Base-by-base conservation (phyloP, 1,140 invertebrate species). In the Mya arenaria region DNA sequence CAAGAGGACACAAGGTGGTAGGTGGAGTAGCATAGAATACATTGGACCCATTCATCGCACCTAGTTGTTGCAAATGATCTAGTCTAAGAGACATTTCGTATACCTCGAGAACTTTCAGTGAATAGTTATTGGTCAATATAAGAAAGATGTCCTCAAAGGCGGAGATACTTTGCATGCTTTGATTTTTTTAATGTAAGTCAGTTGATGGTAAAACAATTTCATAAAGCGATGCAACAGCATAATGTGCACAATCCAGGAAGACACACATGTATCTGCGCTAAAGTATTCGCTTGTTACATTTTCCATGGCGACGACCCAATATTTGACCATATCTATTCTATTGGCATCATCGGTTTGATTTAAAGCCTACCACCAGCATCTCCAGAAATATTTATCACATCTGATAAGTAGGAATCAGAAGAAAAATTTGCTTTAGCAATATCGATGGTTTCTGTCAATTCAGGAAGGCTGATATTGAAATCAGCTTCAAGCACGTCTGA, bases 171-270 rank as follows among this genome's bases (percentile, higher is more conserved):
- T 75, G 37, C 19, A 48, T 25, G 48, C 34, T 62, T 32, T 28
- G 6, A 1, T 34, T 34, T 36, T 34, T 75, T n/a, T n/a, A n/a
- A 48, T 75, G 60, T 17, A 39, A 8, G 6, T 62, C 13, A n/a
- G 19, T 63, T 75, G 60, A 56, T 13, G 72, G 36, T 10, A 62
- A 56, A 32, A 44, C 60, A 5, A 75, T 36, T 10, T 32, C 58
- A 56, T 75, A 75, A 19, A 75, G 4, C 10, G 32, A 19, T 44
- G 13, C 37, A 23, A 75, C n/a, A 8, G 56, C 36, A 63, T 37
- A 63, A 48, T 62, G 58, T 0, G 41, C 56, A 63, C 72, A 75
- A 30, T 75, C 72, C 34, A 62, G 32, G 34, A 75, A 75, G 56
- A 62, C 6, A 62, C 10, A 25, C 72, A 75, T n/a, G 10, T 32